Evolutionary conservation across 2,888 invertebrate genomes (phyloP).

Genomic region (Ectemnius cavifrons): DNA sequence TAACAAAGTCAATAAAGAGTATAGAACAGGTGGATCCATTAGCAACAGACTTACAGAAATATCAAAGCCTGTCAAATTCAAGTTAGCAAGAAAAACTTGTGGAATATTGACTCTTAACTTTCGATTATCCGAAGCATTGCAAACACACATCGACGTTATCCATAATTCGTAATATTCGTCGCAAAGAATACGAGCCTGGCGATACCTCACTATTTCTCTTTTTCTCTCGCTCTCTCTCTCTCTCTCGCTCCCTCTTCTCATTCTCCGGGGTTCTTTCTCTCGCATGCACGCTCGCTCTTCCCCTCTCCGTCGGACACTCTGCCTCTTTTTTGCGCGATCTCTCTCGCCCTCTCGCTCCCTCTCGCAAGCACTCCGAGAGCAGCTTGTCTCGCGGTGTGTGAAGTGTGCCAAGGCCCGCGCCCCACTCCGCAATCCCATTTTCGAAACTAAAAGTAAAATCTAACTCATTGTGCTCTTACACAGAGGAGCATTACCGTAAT

Average conservation of each 20-base stretch:
- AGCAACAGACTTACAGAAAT: too few species aligned
- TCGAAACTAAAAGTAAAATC: constrained; percentile 78
- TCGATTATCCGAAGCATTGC: constrained; percentile 45
- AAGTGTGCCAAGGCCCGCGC: constrained; percentile 76
- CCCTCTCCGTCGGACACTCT: constrained; percentile 17
- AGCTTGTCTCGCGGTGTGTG: constrained; percentile 69
- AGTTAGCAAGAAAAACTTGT: not conserved
- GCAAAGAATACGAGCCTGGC: constrained; percentile 46
- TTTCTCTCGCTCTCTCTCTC: too few species aligned
- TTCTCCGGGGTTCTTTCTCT: not conserved
- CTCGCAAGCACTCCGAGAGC: constrained; percentile 40
- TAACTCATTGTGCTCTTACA: constrained; percentile 75
- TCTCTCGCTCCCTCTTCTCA: constrained; percentile 15
- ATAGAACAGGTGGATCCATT: too few species aligned
- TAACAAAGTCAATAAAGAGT: too few species aligned
- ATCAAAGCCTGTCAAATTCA: too few species aligned
- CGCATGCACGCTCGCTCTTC: constrained; percentile 23
- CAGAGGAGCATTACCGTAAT: constrained; percentile 64
- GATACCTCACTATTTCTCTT: too few species aligned
- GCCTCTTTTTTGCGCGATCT: constrained; percentile 12
- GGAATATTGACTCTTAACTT: constrained; percentile 26
- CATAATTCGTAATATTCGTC: constrained; percentile 59
- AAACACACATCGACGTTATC: constrained; percentile 52
- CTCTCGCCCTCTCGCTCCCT: constrained; percentile 35
- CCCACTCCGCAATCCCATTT: constrained; percentile 74